Evolutionary conservation across 2,113 vertebrate species (phyloP).

Genomic region (Xiphophorus couchianus): DNA sequence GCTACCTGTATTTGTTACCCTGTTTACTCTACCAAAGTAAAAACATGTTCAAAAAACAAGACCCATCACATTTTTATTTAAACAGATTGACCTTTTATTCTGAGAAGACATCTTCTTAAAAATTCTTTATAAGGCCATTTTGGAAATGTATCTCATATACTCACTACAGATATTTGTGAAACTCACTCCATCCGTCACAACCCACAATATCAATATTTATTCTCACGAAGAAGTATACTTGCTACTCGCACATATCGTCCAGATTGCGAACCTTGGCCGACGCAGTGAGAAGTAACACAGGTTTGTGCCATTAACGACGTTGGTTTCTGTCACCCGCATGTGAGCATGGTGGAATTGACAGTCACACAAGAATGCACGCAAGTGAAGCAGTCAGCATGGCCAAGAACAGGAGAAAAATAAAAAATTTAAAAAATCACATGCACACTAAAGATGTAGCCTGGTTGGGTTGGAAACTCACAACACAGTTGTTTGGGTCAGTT

Average conservation of each 20-base stretch:
- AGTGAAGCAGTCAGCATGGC: conserved; percentile 61
- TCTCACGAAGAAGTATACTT: conserved; percentile 50
- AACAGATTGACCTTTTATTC: conserved; percentile 73
- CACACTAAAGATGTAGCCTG: conserved; percentile 52
- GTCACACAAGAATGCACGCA: conserved; percentile 49
- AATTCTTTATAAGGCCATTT: conserved; percentile 80
- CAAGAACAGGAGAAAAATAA: conserved; percentile 14
- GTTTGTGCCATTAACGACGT: conserved; percentile 54
- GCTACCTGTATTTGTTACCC: conserved; percentile 28
- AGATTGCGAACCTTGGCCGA: conserved; percentile 39
- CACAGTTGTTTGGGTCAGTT: conserved; percentile 32
- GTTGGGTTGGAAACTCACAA: conserved; percentile 34
- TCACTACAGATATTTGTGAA: conserved; percentile 74
- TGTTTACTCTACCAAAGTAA: conserved; percentile 48
- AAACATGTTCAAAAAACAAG: conserved; percentile 8
- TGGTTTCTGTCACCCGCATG: conserved; percentile 38
- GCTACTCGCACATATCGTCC: conserved; percentile 45
- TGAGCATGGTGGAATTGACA: conserved; percentile 33
- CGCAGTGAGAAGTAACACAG: conserved; percentile 32
- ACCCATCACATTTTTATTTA: conserved; percentile 15
- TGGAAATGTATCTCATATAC: conserved; percentile 75
- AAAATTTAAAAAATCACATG: conserved; percentile 45
- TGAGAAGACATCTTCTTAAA: conserved; percentile 74
- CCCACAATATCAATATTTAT: conserved; percentile 61
- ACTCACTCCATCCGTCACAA: conserved; percentile 66